Evolutionary conservation across 2,888 invertebrate species (phyloP).

Genomic region (Aporophyla lueneburgensis): DNA sequence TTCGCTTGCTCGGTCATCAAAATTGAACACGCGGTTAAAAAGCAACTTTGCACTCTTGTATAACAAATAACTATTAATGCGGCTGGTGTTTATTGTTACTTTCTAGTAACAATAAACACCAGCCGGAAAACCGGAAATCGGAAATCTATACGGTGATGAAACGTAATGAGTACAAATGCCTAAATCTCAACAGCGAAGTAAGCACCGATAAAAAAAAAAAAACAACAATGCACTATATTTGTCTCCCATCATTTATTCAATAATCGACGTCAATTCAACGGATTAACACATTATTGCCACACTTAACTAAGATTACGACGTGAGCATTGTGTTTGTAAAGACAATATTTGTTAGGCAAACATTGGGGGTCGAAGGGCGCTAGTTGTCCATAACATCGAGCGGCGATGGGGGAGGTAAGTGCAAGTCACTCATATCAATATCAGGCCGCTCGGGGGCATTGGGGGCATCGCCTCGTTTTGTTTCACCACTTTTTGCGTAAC

Average conservation of each 20-base stretch:
- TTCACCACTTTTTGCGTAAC: conserved; percentile 85
- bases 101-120: no score
- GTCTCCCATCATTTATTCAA: conserved; percentile 27
- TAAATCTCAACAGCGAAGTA: not conserved
- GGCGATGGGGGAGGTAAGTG: conserved; percentile 83
- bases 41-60: no score
- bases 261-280: conserved; percentile 53
- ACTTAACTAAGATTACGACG: conserved; percentile 82
- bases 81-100: not conserved
- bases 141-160: not conserved
- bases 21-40: no score
- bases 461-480: conserved; percentile 81
- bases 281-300: conserved; percentile 76
- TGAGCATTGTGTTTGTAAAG: conserved; percentile 83
- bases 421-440: conserved; percentile 91
- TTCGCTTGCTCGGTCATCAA: no score
- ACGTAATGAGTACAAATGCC: not conserved
- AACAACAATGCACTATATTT: not conserved
- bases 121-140: no score
- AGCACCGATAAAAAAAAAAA: not conserved
- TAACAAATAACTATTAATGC: no score
- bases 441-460: conserved; percentile 75
- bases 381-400: conserved; percentile 84
- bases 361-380: conserved; percentile 72
- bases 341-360: conserved; percentile 87